Percentiles rank a stretch among this genome's conserved stretches.
phyloP scores from a whole-genome alignment of 2,888 invertebrate species.

The Macaria notata region DNA sequence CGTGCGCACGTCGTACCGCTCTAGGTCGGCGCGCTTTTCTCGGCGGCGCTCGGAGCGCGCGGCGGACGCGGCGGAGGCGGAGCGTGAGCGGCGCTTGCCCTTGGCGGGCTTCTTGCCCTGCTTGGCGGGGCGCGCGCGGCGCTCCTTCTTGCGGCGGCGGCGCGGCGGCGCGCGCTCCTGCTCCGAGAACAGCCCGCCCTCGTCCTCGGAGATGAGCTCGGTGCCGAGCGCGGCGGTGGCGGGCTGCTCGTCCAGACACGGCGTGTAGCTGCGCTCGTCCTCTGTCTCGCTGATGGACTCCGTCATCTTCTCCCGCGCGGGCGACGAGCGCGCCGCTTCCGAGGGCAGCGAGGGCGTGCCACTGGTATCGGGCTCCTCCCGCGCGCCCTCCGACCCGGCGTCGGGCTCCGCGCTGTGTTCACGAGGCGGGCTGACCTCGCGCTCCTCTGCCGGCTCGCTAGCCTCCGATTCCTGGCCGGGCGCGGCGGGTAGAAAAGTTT shows the following conservation, averaged over 20 bases:
- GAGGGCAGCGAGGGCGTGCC: slow-evolving; percentile 25
- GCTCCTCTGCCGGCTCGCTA: too few relatives aligned
- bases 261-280: slow-evolving; percentile 87
- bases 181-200: slow-evolving; percentile 85
- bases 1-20: slow-evolving; percentile 91
- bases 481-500: too few relatives aligned
- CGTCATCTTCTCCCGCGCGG: slow-evolving; percentile 75
- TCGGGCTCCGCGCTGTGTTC: too few relatives aligned
- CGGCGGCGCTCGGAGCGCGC: slow-evolving; percentile 62
- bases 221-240: slow-evolving; percentile 82
- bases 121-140: slow-evolving; percentile 54
- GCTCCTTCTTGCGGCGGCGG: slow-evolving; percentile 57
- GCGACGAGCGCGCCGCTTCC: slow-evolving; percentile 32
- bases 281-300: slow-evolving; percentile 84
- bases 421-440: too few relatives aligned
- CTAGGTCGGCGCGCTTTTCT: slow-evolving; percentile 89
- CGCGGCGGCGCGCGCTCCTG: slow-evolving; percentile 63
- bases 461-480: too few relatives aligned
- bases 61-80: slow-evolving; percentile 41
- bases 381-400: background rate
- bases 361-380: slow-evolving; percentile 4
- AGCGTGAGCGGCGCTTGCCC: slow-evolving; percentile 56
- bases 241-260: slow-evolving; percentile 85
- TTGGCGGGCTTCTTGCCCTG: slow-evolving; percentile 84
- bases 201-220: slow-evolving; percentile 89